These are phyloP conservation scores for Tetranychus piercei DNA, from an alignment of 2,888 invertebrate species.

Conservation along the genomic window DNA sequence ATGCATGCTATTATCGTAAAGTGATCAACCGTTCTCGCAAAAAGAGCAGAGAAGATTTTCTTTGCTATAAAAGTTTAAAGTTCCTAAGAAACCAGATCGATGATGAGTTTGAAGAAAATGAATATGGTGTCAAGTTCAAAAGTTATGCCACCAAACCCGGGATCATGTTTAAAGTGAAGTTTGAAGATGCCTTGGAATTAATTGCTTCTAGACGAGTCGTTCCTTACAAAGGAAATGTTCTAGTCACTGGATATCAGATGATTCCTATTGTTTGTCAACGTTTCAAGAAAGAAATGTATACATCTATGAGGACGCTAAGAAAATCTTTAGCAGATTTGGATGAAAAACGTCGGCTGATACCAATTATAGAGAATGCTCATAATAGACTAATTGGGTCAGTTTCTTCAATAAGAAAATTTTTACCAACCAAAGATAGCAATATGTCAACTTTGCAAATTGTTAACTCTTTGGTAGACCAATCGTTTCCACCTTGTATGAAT, in stretches of 20 bases:
- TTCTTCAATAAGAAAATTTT: neutral
- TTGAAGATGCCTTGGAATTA: slow-evolving; percentile 66
- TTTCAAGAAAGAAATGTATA: slow-evolving; percentile 51
- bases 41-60: neutral
- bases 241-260: slow-evolving; percentile 64
- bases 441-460: neutral
- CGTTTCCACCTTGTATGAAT: slow-evolving; percentile 92
- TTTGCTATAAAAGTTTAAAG: slow-evolving; percentile 29
- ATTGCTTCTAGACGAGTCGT: slow-evolving; percentile 61
- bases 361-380: slow-evolving; percentile 22
- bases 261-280: slow-evolving; percentile 58
- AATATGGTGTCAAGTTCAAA: neutral
- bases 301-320: slow-evolving; percentile 27
- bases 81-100: slow-evolving; percentile 42
- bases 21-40: slow-evolving; percentile 31
- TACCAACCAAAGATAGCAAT: neutral
- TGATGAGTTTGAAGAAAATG: neutral
- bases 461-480: slow-evolving; percentile 41
- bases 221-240: slow-evolving; percentile 61
- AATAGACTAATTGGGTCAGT: neutral
- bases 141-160: neutral
- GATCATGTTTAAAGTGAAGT: slow-evolving; percentile 42
- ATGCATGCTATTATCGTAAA: slow-evolving; percentile 37
- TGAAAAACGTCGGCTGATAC: slow-evolving; percentile 57
- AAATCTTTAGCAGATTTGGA: slow-evolving; percentile 38